phyloP scores from a whole-genome alignment of 2,797 vertebrate species.

The Gambusia yucatana region DNA sequence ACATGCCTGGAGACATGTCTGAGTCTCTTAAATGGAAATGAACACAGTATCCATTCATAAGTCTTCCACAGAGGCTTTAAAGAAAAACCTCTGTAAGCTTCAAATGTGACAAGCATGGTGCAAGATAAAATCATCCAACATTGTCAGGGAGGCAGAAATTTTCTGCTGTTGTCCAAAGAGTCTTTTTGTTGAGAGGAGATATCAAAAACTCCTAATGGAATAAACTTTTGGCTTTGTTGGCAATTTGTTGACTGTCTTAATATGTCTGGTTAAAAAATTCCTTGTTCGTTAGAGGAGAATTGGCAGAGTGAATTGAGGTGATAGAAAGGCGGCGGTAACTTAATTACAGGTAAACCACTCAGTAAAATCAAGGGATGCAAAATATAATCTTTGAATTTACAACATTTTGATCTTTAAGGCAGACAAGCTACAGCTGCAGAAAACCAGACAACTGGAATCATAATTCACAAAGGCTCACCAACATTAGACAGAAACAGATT shows the following conservation, averaged over 20 bases:
- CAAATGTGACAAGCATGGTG: background rate
- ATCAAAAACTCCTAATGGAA: background rate
- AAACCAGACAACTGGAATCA: background rate
- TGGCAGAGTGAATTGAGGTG: background rate
- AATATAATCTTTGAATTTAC: background rate
- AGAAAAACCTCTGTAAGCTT: background rate
- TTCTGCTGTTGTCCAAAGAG: background rate
- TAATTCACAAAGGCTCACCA: background rate
- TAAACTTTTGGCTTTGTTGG: background rate
- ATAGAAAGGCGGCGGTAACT: background rate
- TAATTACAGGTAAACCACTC: background rate
- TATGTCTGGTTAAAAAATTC: background rate
- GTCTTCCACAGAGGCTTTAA: background rate
- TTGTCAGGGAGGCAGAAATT: background rate
- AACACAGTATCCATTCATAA: background rate
- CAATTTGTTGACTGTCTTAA: background rate
- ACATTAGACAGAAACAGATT: background rate
- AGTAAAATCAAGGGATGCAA: background rate
- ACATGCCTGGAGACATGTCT: background rate
- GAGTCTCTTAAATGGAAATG: background rate
- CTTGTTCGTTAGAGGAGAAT: background rate
- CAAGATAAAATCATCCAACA: background rate
- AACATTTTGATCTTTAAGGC: background rate
- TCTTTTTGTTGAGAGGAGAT: background rate
- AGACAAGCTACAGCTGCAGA: background rate